Evolutionary conservation across 2,113 vertebrate species (phyloP), one percentile per base, ranked within the genome.

Genomic region (Ctenomys sociabilis): DNA sequence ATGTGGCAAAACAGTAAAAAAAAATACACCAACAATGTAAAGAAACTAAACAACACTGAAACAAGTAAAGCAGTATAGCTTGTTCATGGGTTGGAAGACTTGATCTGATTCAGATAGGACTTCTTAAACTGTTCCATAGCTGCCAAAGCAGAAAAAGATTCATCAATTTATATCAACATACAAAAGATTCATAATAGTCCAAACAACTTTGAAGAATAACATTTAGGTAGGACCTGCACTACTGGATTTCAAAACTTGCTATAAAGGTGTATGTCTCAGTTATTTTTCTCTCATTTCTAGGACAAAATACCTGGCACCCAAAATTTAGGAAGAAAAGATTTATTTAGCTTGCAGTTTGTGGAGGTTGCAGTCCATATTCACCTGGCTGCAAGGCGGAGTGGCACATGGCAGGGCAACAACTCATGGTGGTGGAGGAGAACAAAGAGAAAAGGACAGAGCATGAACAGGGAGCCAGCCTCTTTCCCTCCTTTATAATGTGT

Each of bases 171-270:
- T 66, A 54, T 82, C 49, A 21, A 96, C 81, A 90, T 82, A 3
- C 22, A 86, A 59, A 90, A 82, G 26, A 68, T 19, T 85, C 26
- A 28, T 37, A 75, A 43, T 43, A 10, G 21, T 37, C 72, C 40
- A 88, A 88, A 66, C 35, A 89, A 57, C 14, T 85, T 85, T 85
- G 45, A 94, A 77, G 70, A 63, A 72, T 8, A 84, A 49, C 40
- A 21, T 43, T 85, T 96, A 92, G 88, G 7, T 49, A 94, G 16
- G 22, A 81, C 57, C 75, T 57, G 70, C 1, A 94, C 19, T 78
- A 93, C 32, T 19, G 30, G 86, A 90, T 89, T 96, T 94, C 32
- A 90, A 87, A 86, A 82, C 3, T 96, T 91, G 77, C 43, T 57
- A 43, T 82, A 61, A 68, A 91, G 14, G 49, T 49, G 49, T 49